These are phyloP conservation scores for Sweltsa coloradensis DNA, from an alignment of 1,140 invertebrate species.

Conservation along the genomic window DNA sequence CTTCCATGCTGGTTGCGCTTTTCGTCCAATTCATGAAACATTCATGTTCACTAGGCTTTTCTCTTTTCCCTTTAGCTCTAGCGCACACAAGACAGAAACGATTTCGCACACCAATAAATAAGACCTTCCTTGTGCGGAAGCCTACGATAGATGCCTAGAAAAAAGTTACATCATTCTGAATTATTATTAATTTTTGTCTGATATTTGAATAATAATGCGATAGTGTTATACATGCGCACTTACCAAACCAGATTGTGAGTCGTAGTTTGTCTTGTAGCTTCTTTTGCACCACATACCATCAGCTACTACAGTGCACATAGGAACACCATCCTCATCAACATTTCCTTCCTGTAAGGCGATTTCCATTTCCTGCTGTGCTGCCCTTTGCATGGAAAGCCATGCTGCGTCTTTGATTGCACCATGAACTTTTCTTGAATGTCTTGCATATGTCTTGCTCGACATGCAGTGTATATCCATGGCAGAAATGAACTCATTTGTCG, in stretches of 20 bases:
- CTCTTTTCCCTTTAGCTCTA: too few species aligned
- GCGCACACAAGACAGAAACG: conserved; percentile 26
- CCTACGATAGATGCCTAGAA: conserved; percentile 22
- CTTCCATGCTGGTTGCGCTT: too few species aligned
- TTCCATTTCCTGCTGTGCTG: conserved; percentile 16
- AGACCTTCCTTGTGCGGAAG: conserved; percentile 21
- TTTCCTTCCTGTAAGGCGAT: conserved; percentile 14
- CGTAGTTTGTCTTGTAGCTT: conserved; percentile 21
- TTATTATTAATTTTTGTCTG: not conserved
- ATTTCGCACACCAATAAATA: conserved; percentile 26
- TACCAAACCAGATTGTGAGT: conserved; percentile 20
- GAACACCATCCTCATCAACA: conserved; percentile 14
- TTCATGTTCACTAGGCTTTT: too few species aligned
- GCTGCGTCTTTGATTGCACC: conserved; percentile 8
- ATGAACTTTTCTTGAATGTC: not conserved
- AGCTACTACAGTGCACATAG: conserved; percentile 20
- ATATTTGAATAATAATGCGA: not conserved
- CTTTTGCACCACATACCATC: conserved; percentile 22
- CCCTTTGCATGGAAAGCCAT: conserved; percentile 8
- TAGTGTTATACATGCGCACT: not conserved
- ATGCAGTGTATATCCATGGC: too few species aligned
- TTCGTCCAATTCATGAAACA: too few species aligned
- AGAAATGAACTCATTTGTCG: too few species aligned
- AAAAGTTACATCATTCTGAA: too few species aligned
- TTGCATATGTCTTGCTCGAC: too few species aligned